Evolutionary conservation across 2,113 vertebrate species (phyloP), one percentile per base, ranked within the genome.

Genomic region (Cottus gobio): DNA sequence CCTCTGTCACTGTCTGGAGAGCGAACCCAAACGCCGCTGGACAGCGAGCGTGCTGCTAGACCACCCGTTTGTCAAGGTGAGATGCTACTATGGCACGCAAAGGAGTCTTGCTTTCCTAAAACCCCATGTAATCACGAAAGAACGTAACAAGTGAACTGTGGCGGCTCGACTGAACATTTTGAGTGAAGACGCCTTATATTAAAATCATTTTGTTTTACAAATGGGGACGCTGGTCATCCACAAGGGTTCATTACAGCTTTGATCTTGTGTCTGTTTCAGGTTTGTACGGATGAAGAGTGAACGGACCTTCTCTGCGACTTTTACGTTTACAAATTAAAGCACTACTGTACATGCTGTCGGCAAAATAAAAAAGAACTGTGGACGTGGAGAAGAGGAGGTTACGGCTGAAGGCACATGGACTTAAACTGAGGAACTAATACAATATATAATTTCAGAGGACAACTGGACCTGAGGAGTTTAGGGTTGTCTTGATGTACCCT

Each of bases 221-320:
- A 57, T 34, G 20, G 12, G 4, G 18, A 34, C n/a, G 61, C 16
- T 30, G 46, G 0, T 34, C 26, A 3, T 37, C 30, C 64, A 60
- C 20, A 56, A 24, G 2, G 9, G 46, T 58, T 57, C 34, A 58
- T 58, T 30, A 37, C 8, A 60, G 48, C 71, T 56, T 8, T n/a
- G 24, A 1, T 58, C 22, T 68, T 7, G n/a, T 42, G 7, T 91
- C 39, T 75, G 50, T 75, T 89, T 20, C 92, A 99, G 98, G 98
- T 99, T 84, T 99, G 98, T 95, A 99, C 97, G 77, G 98, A 99
- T 64, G 98, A 99, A 95, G 98, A 99, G 92, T 99, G 95, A 99
- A 85, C 64, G 6, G 82, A 72, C 85, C 85, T 91, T 84, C 76
- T 79, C 75, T 74, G 77, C 65, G 84, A 83, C 90, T 93, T 86